Base-by-base conservation (phyloP, 1,140 invertebrate genomes). In the Aphis gossypii region DNA sequence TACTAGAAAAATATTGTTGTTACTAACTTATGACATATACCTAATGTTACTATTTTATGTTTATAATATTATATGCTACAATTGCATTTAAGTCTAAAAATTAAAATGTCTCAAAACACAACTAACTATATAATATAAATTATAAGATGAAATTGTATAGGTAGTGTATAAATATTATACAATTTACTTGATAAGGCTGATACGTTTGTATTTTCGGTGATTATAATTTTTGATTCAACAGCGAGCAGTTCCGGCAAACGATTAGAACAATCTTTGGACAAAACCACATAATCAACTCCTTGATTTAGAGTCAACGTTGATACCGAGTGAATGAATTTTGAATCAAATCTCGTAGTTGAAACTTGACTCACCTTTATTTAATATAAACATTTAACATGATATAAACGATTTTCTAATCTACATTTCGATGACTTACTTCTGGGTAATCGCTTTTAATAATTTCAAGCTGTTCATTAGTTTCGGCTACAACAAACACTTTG, bases 221-320 rank as follows among this genome's bases (percentile, higher is more conserved):
- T 18, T 38, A 93, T 44, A 21, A 93, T 83, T 84, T 83, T 93
- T 9, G 76, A 38, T 4, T 56, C 35, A 25, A 54, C 82, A 0
- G 92, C 92, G 30, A 93, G 82, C 21, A 93, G n/a, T 56, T 93
- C 92, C n/a, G 92, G 92, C n/a, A 93, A 20, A 41, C 48, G 92
- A 8, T 54, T 44, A 5, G 82, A 41, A 41, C 84, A 35, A 44
- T 93, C 9, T 9, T 86, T 84, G 0, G 48, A 41, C 11, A 54
- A 1, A 86, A 93, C 25, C 60, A 30, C 82, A 41, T 44, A 93
- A 44, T 93, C 92, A 4, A 93, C 21, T 41, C 92, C 92, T 11
- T 56, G 38, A 54, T 93, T 86, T 30, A 30, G 18, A 21, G 92
- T 93, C 18, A 83, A 56, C 30, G 44, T 25, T 30, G n/a, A 54